These are phyloP conservation scores for Sebastes glaucus DNA, from an alignment of 2,797 vertebrate genomes.

Conservation along the genomic window DNA sequence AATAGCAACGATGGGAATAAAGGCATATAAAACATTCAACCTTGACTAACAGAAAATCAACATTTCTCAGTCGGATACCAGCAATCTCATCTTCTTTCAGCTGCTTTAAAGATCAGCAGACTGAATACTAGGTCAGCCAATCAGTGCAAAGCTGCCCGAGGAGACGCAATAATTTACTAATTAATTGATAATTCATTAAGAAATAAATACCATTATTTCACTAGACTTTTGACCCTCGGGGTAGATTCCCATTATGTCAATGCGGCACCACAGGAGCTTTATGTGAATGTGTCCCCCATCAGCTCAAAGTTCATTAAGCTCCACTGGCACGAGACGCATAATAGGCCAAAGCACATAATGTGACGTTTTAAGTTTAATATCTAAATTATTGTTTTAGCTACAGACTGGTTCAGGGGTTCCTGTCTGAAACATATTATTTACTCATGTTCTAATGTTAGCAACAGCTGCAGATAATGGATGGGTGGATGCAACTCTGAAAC, in stretches of 20 bases:
- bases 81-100: neutral
- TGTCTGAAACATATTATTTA: neutral
- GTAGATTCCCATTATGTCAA: constrained; percentile 39
- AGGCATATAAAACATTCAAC: neutral
- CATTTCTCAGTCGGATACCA: neutral
- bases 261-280: constrained; percentile 41
- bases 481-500: neutral
- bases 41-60: constrained; percentile 32
- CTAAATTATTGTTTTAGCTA: neutral
- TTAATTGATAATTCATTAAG: constrained; percentile 60
- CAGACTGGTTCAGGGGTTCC: neutral
- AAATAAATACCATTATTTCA: constrained; percentile 58
- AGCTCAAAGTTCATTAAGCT: constrained; percentile 4
- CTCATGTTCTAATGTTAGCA: neutral
- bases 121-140: constrained; percentile 49
- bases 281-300: constrained; percentile 14
- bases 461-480: neutral
- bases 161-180: constrained; percentile 44
- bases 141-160: constrained; percentile 27
- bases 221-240: constrained; percentile 48
- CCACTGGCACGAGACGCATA: neutral
- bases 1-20: neutral
- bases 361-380: neutral
- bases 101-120: constrained; percentile 22
- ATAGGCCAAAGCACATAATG: neutral